Evolutionary conservation across 2,797 vertebrate genomes (phyloP), one percentile per base, ranked within the genome.

Genomic region (Coranthus polyacanthus): DNA sequence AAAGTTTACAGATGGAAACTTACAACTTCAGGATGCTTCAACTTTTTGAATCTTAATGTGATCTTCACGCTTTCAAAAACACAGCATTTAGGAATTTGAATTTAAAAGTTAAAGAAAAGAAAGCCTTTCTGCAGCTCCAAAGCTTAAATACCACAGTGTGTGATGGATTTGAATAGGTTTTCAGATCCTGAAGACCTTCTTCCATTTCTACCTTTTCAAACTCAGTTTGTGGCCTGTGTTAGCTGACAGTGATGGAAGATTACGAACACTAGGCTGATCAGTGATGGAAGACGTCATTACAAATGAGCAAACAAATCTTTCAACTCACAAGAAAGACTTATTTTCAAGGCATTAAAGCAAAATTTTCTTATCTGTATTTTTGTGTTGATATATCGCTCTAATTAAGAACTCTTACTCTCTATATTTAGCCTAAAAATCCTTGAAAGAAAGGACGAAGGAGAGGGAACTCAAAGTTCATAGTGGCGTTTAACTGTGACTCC

Each of bases 1-100:
- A 26, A 26, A 26, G 6, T 6, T 15, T 15, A 53, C 1, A 50
- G 12, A 22, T 10, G 38, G 16, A 37, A 5, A 6, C 16, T 49
- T 46, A n/a, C n/a, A 46, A 32, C 59, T 53, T 43, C 44, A 54
- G 43, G 37, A 43, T 37, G 10, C 58, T 51, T 26, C 8, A 12
- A 15, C 22, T 6, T 26, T 26, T 26, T 26, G 5, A 9, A 59
- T 45, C 32, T 12, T 12, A 38, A n/a, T 16, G 9, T 45, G 16
- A 29, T 34, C 0, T 18, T 22, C 44, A 42, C 22, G 45, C 20
- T 18, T 12, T 29, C 20, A 45, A 20, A 29, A 20, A 44, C 32
- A 3, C 1, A 22, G 9, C 20, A 21, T 50, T 37, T 46, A 22
- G 15, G 12, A 42, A 54, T 52, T 24, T 46, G 12, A 0, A 4